A percentile compares a stretch with the other conserved stretches of the same genome.
phyloP scores from a whole-genome alignment of 2,113 vertebrate species.

The Panurus biarmicus region DNA sequence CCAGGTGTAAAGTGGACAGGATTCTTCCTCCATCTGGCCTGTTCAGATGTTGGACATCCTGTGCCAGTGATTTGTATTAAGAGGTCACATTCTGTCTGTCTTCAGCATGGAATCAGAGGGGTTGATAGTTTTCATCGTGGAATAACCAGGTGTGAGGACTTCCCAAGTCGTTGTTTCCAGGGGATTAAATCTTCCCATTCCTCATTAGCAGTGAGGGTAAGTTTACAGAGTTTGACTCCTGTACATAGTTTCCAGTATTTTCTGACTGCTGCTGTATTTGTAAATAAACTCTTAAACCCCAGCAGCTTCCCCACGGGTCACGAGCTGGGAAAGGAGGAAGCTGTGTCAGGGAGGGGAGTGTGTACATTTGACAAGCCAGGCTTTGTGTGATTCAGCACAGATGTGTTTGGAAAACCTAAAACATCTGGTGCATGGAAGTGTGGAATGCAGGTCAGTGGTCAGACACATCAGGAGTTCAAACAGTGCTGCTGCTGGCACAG shows the following conservation, averaged over 20 bases:
- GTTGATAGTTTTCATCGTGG: neutral
- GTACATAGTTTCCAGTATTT: neutral
- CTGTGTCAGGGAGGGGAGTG: neutral
- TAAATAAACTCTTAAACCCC: neutral
- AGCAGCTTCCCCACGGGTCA: neutral
- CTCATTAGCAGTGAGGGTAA: neutral
- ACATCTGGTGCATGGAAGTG: slow-evolving; percentile 71
- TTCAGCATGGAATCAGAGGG: rapidly evolving
- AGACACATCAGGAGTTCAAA: slow-evolving; percentile 52
- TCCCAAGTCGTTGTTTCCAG: rapidly evolving
- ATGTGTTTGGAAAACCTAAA: slow-evolving; percentile 80
- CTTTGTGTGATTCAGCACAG: slow-evolving; percentile 78
- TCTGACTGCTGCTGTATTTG: neutral
- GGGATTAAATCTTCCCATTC: neutral
- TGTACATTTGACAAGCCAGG: slow-evolving; percentile 63
- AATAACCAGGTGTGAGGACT: neutral
- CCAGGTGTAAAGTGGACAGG: neutral
- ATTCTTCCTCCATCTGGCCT: neutral
- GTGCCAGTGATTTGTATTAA: neutral
- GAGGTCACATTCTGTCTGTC: neutral
- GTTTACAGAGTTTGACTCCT: neutral
- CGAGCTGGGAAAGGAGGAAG: neutral
- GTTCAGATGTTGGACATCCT: neutral
- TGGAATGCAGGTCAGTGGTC: slow-evolving; percentile 58
- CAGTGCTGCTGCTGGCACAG: neutral